Conservation (phyloP, 2,888 invertebrate genomes). For the Rhamnusium bicolor region DNA sequence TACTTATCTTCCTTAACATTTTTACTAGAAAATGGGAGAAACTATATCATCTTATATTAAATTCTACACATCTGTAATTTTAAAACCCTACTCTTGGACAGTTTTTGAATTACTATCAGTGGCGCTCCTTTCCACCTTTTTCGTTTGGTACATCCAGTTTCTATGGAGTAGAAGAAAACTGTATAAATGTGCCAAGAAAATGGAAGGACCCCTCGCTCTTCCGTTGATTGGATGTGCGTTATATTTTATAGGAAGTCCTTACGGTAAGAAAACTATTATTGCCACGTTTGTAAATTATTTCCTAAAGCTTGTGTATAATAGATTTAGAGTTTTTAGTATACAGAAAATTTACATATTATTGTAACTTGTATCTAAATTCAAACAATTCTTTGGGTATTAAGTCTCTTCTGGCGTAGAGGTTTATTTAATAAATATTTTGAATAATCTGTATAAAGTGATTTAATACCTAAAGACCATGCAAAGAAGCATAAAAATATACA, state of each 20-base stretch:
- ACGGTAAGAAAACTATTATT: conserved; percentile 47
- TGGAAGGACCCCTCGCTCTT: conserved; percentile 55
- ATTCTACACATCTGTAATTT: not conserved
- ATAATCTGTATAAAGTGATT: too few species aligned
- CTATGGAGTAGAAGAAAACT: conserved; percentile 56
- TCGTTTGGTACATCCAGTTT: conserved; percentile 52
- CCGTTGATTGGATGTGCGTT: conserved; percentile 59
- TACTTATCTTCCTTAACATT: too few species aligned
- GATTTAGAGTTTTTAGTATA: too few species aligned
- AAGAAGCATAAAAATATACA: too few species aligned
- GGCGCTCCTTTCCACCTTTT: conserved; percentile 25
- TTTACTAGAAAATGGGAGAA: not conserved
- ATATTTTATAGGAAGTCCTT: conserved; percentile 53
- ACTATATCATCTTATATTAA: not conserved
- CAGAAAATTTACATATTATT: too few species aligned
- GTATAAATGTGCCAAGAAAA: conserved; percentile 50
- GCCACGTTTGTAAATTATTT: too few species aligned
- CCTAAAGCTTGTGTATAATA: too few species aligned
- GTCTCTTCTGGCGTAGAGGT: too few species aligned
- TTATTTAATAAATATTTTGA: too few species aligned
- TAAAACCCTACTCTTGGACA: not conserved
- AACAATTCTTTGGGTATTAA: too few species aligned
- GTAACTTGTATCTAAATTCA: too few species aligned
- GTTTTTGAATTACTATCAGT: conserved; percentile 36
- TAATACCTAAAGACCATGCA: too few species aligned